phyloP scores from a whole-genome alignment of 64 coral and sea anemone species.

The Stylophora pistillata region DNA sequence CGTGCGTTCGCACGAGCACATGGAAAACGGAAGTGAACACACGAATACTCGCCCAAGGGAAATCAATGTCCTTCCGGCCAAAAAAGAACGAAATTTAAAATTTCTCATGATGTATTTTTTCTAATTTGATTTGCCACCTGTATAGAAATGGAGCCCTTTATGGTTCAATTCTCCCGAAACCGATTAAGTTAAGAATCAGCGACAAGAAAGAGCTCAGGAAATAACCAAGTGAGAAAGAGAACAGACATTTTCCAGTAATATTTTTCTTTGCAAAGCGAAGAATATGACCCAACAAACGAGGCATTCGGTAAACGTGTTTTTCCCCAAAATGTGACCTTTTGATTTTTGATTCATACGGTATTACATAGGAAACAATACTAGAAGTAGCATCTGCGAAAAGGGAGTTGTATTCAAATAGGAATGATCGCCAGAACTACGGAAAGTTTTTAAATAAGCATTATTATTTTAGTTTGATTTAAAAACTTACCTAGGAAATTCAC shows the following conservation, averaged over 20 bases:
- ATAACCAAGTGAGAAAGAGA: neutral
- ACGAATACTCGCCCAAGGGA: too few relatives aligned
- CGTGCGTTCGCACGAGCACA: neutral
- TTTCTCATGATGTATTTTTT: too few relatives aligned
- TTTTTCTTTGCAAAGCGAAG: neutral
- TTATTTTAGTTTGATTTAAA: slow-evolving; percentile 3
- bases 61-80: too few relatives aligned
- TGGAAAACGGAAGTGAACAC: neutral
- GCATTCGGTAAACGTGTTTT: neutral
- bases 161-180: neutral
- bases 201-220: neutral
- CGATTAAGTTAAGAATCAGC: neutral
- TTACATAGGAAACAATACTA: neutral
- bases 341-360: neutral
- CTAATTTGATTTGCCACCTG: slow-evolving; percentile 14
- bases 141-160: neutral
- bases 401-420: neutral
- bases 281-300: neutral
- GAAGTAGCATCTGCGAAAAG: neutral
- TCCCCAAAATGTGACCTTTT: neutral
- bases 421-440: neutral
- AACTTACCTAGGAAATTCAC: slow-evolving; percentile 44
- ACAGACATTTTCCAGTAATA: neutral
- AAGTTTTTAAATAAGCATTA: neutral
- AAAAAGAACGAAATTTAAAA: too few relatives aligned